phyloP scores from a whole-genome alignment of 1,140 invertebrate species.

The Heliconius congener region DNA sequence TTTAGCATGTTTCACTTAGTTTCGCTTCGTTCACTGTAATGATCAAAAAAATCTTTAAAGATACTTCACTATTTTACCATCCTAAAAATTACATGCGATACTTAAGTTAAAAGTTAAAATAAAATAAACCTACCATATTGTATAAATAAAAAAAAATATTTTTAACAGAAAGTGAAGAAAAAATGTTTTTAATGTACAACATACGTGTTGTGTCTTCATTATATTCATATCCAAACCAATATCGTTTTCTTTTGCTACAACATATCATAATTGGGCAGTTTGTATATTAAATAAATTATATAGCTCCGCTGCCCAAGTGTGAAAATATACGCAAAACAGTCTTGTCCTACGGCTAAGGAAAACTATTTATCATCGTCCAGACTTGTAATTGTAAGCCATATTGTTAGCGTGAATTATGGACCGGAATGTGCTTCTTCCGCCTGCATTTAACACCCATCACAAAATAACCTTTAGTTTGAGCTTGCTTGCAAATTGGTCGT shows the following conservation, averaged over 20 bases:
- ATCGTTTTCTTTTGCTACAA: not conserved
- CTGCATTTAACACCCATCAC: conserved; percentile 48
- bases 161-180: no score
- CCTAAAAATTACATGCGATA: no score
- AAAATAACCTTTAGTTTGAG: conserved; percentile 49
- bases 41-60: no score
- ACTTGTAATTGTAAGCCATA: conserved; percentile 76
- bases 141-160: no score
- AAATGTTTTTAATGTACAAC: no score
- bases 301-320: not conserved
- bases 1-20: no score
- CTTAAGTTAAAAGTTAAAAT: no score
- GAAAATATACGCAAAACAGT: conserved; percentile 31
- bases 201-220: no score
- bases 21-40: no score
- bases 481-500: conserved; percentile 45
- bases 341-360: conserved; percentile 65
- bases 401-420: conserved; percentile 75
- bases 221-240: not conserved
- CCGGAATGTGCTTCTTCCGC: conserved; percentile 64
- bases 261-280: not conserved
- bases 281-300: not conserved
- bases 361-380: conserved; percentile 77
- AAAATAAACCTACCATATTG: no score
- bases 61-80: no score